Conservation (phyloP, 2,113 vertebrate genomes). For the Lycaon pictus region DNA sequence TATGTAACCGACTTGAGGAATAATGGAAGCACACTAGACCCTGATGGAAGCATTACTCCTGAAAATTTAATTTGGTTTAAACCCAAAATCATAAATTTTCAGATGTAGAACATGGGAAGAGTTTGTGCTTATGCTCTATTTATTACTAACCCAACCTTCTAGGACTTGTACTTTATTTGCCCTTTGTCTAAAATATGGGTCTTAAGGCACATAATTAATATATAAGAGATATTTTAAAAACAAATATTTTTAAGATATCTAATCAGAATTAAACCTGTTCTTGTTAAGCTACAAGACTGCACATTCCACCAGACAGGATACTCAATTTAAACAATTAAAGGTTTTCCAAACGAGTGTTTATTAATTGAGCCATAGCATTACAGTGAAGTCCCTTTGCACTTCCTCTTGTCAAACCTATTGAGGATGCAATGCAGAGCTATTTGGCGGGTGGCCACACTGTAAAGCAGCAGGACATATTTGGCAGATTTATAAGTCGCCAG, state of each 20-base stretch:
- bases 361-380: conserved; percentile 66
- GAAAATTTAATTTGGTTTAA: conserved; percentile 46
- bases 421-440: conserved; percentile 80
- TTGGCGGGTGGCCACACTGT: conserved; percentile 84
- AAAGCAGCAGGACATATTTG: conserved; percentile 79
- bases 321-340: conserved; percentile 69
- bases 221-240: conserved; percentile 58
- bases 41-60: background rate
- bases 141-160: conserved; percentile 33
- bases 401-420: conserved; percentile 52
- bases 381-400: conserved; percentile 67
- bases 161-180: background rate
- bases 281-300: background rate
- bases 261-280: background rate
- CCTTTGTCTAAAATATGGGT: conserved; percentile 58
- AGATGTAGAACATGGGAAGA: background rate
- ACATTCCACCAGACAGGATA: background rate
- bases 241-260: background rate
- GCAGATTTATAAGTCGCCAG: conserved; percentile 85
- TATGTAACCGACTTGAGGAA: background rate
- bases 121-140: conserved; percentile 19
- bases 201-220: conserved; percentile 48
- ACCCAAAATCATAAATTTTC: conserved; percentile 13
- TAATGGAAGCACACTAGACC: background rate
- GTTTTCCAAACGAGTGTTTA: conserved; percentile 74